Percentiles rank a stretch among this genome's conserved stretches.
Evolutionary conservation across 2,113 vertebrate genomes (phyloP).

Genomic region (Diadophis punctatus): DNA sequence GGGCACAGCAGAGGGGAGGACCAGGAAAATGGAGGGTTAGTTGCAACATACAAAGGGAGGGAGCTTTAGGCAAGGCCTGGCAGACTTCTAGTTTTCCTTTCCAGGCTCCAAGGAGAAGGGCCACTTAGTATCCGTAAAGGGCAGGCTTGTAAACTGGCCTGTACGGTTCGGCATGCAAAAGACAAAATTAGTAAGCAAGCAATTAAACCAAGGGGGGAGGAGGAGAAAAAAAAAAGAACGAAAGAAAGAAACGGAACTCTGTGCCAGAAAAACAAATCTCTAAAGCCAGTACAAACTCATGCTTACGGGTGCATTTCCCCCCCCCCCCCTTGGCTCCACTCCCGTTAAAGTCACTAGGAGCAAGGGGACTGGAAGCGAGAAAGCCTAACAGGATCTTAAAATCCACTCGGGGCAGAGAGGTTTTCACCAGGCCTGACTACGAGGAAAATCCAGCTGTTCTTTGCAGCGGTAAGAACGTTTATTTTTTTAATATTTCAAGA

Average conservation of each 20-base stretch:
- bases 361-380: not conserved
- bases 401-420: not conserved
- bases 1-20: not conserved
- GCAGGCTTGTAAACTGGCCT: not conserved
- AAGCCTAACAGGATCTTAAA: not conserved
- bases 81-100: not conserved
- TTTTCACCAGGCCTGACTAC: not conserved
- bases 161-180: not conserved
- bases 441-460: not conserved
- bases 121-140: not conserved
- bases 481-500: not conserved
- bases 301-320: not conserved
- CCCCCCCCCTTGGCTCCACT: not conserved
- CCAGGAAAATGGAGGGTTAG: not conserved
- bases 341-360: not conserved
- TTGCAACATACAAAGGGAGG: not conserved
- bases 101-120: not conserved
- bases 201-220: not conserved
- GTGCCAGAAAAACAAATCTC: not conserved
- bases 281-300: not conserved
- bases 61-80: not conserved
- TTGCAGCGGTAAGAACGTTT: not conserved
- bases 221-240: rapidly evolving
- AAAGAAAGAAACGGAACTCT: not conserved
- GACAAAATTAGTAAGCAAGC: not conserved